Conservation (phyloP, 2,888 invertebrate genomes). For the Eristalis intricaria region DNA sequence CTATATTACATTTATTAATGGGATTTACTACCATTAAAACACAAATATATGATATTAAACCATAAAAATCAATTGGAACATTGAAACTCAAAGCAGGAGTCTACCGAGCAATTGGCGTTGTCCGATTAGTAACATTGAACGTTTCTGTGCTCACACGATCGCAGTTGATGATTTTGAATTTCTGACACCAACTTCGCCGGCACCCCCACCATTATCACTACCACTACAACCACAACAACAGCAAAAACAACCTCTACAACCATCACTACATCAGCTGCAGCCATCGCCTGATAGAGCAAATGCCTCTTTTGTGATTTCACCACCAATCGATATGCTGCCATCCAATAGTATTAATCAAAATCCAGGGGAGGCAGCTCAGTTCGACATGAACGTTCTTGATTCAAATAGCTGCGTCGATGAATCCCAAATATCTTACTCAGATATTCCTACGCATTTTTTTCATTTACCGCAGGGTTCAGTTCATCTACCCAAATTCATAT, state of each 20-base stretch:
- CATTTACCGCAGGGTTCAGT: slow-evolving; percentile 74
- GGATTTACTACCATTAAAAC: slow-evolving; percentile 25
- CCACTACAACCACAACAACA: slow-evolving; percentile 50
- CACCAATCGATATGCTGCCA: slow-evolving; percentile 74
- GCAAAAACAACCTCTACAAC: slow-evolving; percentile 67
- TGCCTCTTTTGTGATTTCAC: slow-evolving; percentile 77
- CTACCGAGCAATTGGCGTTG: slow-evolving; percentile 80
- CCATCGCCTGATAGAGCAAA: slow-evolving; percentile 73
- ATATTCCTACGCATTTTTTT: slow-evolving; percentile 73
- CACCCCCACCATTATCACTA: slow-evolving; percentile 65
- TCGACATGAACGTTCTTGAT: slow-evolving; percentile 74
- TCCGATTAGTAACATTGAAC: slow-evolving; percentile 77
- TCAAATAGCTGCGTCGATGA: slow-evolving; percentile 52
- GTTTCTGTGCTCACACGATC: slow-evolving; percentile 79
- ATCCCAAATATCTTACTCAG: slow-evolving; percentile 69
- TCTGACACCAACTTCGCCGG: slow-evolving; percentile 72
- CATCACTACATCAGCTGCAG: slow-evolving; percentile 69
- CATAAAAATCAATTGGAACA: background rate
- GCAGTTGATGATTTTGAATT: slow-evolving; percentile 80
- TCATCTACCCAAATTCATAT: slow-evolving; percentile 77
- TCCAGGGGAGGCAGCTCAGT: slow-evolving; percentile 78
- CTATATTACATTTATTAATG: slow-evolving; percentile 50
- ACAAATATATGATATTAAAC: background rate
- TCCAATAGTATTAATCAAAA: slow-evolving; percentile 73
- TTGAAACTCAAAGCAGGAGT: slow-evolving; percentile 75